Evolutionary conservation across 2,797 vertebrate species (phyloP).

Genomic region (Channallabes apus): DNA sequence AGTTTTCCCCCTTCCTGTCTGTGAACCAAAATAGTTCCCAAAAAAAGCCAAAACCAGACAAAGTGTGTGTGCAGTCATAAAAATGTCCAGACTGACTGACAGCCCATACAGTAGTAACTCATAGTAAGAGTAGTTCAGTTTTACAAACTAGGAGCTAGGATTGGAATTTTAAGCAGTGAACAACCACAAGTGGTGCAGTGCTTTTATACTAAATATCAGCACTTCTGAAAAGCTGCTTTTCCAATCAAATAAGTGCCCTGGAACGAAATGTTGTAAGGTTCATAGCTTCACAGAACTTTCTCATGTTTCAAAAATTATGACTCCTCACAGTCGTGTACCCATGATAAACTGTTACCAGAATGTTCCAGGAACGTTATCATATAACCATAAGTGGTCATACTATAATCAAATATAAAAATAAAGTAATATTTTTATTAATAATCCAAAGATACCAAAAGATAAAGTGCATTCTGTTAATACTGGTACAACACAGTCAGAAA

Average conservation of each 20-base stretch:
- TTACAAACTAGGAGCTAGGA: neutral
- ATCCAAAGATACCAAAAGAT: neutral
- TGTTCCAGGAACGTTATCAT: neutral
- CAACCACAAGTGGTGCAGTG: neutral
- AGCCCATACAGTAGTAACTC: neutral
- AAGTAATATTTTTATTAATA: neutral
- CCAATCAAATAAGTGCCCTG: neutral
- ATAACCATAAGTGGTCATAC: neutral
- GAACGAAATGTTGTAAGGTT: neutral
- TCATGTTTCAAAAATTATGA: neutral
- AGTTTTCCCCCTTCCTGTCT: neutral
- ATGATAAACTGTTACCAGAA: neutral
- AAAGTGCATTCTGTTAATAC: neutral
- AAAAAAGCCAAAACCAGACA: neutral
- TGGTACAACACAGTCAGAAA: no score
- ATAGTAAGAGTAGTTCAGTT: neutral
- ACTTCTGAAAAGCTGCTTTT: neutral
- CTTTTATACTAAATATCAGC: neutral
- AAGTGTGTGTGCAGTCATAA: neutral
- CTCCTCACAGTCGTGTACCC: neutral
- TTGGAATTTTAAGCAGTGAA: neutral
- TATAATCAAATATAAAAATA: no score
- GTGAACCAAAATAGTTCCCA: neutral
- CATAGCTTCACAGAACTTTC: neutral
- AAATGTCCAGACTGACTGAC: neutral